These are phyloP conservation scores for Tiliacea aurago DNA, from an alignment of 2,888 invertebrate genomes.

Conservation along the genomic window DNA sequence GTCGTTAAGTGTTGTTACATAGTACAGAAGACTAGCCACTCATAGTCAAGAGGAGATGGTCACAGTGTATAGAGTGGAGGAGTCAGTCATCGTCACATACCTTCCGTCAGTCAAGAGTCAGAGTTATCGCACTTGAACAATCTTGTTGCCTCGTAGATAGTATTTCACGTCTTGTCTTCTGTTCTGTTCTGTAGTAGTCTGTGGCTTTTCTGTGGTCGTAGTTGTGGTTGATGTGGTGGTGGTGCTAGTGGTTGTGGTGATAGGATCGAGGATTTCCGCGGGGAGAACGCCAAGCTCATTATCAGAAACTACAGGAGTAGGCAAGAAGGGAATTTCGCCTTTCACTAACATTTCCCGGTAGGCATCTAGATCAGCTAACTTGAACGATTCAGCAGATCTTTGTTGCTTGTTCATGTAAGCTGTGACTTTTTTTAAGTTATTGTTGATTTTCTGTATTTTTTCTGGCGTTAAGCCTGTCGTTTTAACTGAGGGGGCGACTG, in stretches of 20 bases:
- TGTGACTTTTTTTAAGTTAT: slow-evolving; percentile 82
- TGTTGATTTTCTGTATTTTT: slow-evolving; percentile 85
- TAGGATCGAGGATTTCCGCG: slow-evolving; percentile 79
- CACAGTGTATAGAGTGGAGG: slow-evolving; percentile 42
- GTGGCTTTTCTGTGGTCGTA: slow-evolving; percentile 72
- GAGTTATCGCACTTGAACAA: slow-evolving; percentile 85
- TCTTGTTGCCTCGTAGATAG: slow-evolving; percentile 88
- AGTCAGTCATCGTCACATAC: slow-evolving; percentile 76
- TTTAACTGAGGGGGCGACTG: slow-evolving; percentile 69
- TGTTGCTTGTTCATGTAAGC: slow-evolving; percentile 78
- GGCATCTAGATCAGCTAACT: slow-evolving; percentile 75
- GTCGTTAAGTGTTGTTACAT: slow-evolving; percentile 60
- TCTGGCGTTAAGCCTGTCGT: slow-evolving; percentile 78
- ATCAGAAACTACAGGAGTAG: slow-evolving; percentile 84
- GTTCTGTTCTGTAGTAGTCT: slow-evolving; percentile 75
- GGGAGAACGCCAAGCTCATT: slow-evolving; percentile 86
- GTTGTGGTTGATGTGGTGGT: slow-evolving; percentile 73
- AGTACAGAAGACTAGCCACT: slow-evolving; percentile 43
- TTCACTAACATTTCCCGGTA: slow-evolving; percentile 78
- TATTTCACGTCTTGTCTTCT: slow-evolving; percentile 86
- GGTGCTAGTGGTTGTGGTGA: slow-evolving; percentile 71
- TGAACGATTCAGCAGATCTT: slow-evolving; percentile 81
- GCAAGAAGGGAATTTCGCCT: slow-evolving; percentile 77
- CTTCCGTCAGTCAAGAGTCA: slow-evolving; percentile 80
- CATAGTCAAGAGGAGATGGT: slow-evolving; percentile 42